Base-by-base conservation (phyloP, 2,797 vertebrate genomes). In the Anabacerthia variegaticeps region DNA sequence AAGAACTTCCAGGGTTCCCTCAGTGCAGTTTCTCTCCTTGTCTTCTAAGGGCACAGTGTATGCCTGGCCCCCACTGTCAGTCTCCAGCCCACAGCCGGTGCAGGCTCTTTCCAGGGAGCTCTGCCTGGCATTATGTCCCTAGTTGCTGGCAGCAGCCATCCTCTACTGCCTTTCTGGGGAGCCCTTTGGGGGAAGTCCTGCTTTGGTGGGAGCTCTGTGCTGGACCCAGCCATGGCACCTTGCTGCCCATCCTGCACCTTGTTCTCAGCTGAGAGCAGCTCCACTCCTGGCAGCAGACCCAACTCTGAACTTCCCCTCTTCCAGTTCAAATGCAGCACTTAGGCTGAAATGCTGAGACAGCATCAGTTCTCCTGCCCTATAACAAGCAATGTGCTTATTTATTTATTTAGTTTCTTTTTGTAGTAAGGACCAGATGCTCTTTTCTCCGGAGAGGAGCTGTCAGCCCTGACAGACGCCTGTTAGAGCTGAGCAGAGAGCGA, bases 371-470 rank as follows among this genome's bases (percentile, higher is more conserved):
- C 58, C 63, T 93, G 24, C 80, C 39, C 54, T 65, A 16, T 9
- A 72, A 52, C 67, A 81, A 82, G 74, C 72, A 62, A 18, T 34
- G 39, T 77, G 81, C 17, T 87, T 78, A 51, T 84, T 94, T 92
- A 88, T 93, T 93, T 89, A 72, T 85, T 87, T 92, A 90, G 89
- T 69, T 96, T 37, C 59, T 85, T 95, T 93, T 85, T 27, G 15
- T 89, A 54, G 65, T 82, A 69, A 94, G 92, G 88, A 94, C 85
- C 94, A 96, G 95, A 94, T 96, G 96, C 94, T 95, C 56, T 80
- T 96, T 95, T 96, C 80, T 95, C 73, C 2, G 0, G 81, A 96
- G 87, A 92, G 76, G 74, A 80, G 62, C 69, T 96, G 91, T 95
- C 93, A 95, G 93, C 81, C 93, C 79, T 96, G 95, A 95, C 21